Evolutionary conservation across 2,113 vertebrate species (phyloP), one percentile per base, ranked within the genome.

Genomic region (Melanerpes aurifrons): DNA sequence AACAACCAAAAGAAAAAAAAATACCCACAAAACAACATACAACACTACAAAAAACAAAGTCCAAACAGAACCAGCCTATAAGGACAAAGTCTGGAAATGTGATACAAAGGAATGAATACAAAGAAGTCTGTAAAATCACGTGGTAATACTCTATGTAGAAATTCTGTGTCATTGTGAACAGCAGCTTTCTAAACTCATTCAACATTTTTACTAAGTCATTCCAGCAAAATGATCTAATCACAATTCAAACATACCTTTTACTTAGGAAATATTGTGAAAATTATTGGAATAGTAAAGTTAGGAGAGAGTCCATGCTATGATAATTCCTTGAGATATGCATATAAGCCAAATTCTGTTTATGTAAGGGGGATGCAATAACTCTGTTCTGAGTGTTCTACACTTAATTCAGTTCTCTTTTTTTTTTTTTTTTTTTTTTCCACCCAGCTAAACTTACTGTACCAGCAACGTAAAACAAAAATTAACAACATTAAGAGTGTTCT

Each of bases 41-140:
- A 50, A 50, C 21, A 22, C 21, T 22, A 53, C 50, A 12, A 53
- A 56, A 40, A 70, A 56, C 0, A 0, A 73, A 6, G 2, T 16
- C 24, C 25, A 35, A 76, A 28, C 7, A 83, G 3, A 22, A 26
- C 0, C 4, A 11, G 1, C 3, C 21, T 5, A 6, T 7, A 31
- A 69, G 5, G 21, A 59, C 56, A 84, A 54, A 64, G 3, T 61
- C 47, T 75, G 40, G 15, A 81, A 80, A 68, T 15, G 48, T 2
- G 7, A 3, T 20, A 87, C 45, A 80, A 75, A 82, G 2, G 47
- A 43, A 48, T 37, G 6, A 26, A 62, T 35, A 57, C 14, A 45
- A 50, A 87, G 31, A 62, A 86, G 19, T 3, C 10, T 47, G 13
- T 59, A 84, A 67, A 70, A 28, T 9, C 7, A 32, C 6, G 12